Percentiles rank a stretch among this genome's conserved stretches.
Evolutionary conservation across 2,113 vertebrate species (phyloP).

Genomic region (Promerops cafer): DNA sequence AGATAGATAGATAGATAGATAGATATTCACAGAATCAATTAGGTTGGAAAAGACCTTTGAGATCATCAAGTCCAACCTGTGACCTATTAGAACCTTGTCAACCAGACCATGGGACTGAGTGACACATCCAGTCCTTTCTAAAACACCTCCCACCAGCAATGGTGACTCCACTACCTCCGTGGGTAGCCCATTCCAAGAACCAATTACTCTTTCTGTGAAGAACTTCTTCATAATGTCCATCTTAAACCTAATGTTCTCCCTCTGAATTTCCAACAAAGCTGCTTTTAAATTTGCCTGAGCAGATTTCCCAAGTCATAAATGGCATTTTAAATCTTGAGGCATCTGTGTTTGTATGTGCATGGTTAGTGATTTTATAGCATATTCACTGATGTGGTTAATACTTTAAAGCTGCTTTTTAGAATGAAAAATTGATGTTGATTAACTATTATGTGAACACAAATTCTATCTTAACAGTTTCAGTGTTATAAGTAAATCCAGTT

Average conservation of each 20-base stretch:
- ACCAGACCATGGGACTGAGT: not conserved
- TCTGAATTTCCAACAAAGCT: not conserved
- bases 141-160: not conserved
- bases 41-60: not conserved
- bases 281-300: not conserved
- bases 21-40: not conserved
- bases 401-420: not conserved
- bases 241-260: not conserved
- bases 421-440: not conserved
- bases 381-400: not conserved
- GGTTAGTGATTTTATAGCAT: not conserved
- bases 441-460: not conserved
- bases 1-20: not conserved
- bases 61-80: not conserved
- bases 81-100: not conserved
- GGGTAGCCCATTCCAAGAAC: not conserved
- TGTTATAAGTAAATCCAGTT: not conserved
- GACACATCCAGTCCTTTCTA: not conserved
- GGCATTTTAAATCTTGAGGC: not conserved
- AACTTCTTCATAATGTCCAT: not conserved
- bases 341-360: not conserved
- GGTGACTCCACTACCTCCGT: not conserved
- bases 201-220: not conserved
- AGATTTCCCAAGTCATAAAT: not conserved
- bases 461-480: not conserved